A percentile compares a stretch with the other conserved stretches of the same genome.
Evolutionary conservation across 2,113 vertebrate genomes (phyloP).

Genomic region (Sialia sialis): DNA sequence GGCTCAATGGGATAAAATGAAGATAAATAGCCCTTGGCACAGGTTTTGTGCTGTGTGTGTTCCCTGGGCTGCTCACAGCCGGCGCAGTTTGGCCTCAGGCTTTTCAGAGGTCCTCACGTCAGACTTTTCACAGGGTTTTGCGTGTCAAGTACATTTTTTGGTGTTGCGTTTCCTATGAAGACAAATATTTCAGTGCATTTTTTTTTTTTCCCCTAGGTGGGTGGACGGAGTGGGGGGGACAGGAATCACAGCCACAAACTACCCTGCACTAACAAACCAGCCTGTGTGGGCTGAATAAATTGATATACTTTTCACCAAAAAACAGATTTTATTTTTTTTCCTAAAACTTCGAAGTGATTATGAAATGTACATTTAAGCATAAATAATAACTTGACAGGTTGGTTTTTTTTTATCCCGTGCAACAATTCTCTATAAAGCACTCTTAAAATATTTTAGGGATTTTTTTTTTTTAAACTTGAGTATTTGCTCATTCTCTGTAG

Average conservation of each 20-base stretch:
- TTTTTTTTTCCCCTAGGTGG: slow-evolving; percentile 15
- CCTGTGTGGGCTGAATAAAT: background rate
- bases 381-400: background rate
- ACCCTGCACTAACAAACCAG: background rate
- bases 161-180: background rate
- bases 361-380: background rate
- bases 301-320: background rate
- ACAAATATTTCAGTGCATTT: slow-evolving; percentile 26
- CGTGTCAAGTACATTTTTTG: slow-evolving; percentile 8
- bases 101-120: background rate
- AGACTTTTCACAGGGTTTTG: background rate
- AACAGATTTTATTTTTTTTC: background rate
- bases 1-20: background rate
- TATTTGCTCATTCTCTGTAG: accelerated
- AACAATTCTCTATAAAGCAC: background rate
- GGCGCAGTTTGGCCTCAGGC: background rate
- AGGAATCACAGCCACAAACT: background rate
- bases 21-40: background rate
- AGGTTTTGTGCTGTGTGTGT: background rate
- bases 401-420: accelerated
- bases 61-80: background rate
- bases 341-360: background rate
- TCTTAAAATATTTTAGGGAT: background rate
- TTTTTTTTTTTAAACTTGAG: background rate
- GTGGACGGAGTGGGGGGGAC: background rate